Percentiles rank a stretch among this genome's conserved stretches.
Conservation (phyloP, 1,140 invertebrate species). For the Bombus waltoni region DNA sequence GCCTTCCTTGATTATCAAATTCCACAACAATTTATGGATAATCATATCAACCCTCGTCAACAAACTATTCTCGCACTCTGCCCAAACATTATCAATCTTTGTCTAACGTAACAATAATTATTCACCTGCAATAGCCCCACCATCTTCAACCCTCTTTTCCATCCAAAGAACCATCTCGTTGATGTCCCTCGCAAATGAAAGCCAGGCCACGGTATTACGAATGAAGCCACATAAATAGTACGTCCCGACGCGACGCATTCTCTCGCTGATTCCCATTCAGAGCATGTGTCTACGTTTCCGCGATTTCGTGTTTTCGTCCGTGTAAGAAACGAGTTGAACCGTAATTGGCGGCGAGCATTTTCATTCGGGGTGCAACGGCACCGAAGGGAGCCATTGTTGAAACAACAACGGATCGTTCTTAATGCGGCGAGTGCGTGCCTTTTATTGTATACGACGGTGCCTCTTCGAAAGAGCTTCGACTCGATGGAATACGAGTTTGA, state of each 20-base stretch:
- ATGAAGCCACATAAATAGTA: constrained; percentile 25
- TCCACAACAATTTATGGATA: no score
- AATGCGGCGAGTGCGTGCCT: neutral
- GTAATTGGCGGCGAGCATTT: constrained; percentile 32
- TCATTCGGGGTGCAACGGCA: neutral
- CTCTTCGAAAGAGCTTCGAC: no score
- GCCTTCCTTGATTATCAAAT: no score
- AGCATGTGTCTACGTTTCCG: neutral
- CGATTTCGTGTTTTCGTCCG: constrained; percentile 4
- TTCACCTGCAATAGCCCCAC: no score
- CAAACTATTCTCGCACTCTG: no score
- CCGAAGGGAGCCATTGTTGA: constrained; percentile 1
- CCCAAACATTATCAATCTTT: no score
- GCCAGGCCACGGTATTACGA: constrained; percentile 20
- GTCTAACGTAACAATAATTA: no score
- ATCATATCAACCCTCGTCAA: no score
- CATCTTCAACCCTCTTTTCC: neutral
- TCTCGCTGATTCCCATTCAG: constrained; percentile 29
- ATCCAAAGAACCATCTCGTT: neutral
- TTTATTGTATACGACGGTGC: no score
- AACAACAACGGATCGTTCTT: constrained; percentile 15
- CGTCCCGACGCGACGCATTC: constrained; percentile 26
- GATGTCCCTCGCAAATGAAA: constrained; percentile 5
- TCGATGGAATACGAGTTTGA: no score
- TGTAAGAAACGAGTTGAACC: constrained; percentile 1